These are phyloP conservation scores for Anadara kagoshimensis DNA, from an alignment of 1,140 invertebrate species.

Conservation along the genomic window DNA sequence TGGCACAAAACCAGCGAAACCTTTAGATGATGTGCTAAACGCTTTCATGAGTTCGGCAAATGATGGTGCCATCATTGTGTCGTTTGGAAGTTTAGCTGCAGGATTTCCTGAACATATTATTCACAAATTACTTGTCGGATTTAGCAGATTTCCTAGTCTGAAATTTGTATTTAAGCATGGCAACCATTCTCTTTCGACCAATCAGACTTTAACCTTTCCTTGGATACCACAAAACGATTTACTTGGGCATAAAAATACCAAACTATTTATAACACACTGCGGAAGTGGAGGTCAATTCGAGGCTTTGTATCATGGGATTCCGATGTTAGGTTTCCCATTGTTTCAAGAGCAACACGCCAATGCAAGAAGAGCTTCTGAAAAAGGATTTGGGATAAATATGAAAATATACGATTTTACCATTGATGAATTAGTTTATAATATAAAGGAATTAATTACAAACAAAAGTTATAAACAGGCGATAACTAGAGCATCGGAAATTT, in stretches of 20 bases:
- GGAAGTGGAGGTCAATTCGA: conserved; percentile 54
- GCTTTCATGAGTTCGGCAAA: conserved; percentile 39
- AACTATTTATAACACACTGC: conserved; percentile 56
- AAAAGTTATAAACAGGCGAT: conserved; percentile 41
- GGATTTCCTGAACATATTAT: conserved; percentile 23
- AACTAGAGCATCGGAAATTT: conserved; percentile 46
- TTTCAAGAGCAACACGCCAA: conserved; percentile 74
- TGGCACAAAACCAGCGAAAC: conserved; percentile 17
- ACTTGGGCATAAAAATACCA: conserved; percentile 77
- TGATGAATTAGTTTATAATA: conserved; percentile 52
- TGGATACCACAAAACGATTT: conserved; percentile 61
- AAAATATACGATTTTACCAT: conserved; percentile 55
- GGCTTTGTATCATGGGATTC: conserved; percentile 53
- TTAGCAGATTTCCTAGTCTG: conserved; percentile 20
- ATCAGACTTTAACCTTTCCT: conserved; percentile 32
- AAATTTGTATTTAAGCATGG: conserved; percentile 36
- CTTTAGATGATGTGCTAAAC: conserved; percentile 26
- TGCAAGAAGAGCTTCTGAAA: conserved; percentile 60
- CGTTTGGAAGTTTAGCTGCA: conserved; percentile 46
- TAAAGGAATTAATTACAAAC: conserved; percentile 46
- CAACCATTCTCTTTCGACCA: conserved; percentile 3
- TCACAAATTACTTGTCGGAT: conserved; percentile 15
- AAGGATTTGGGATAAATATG: conserved; percentile 66
- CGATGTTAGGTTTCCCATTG: conserved; percentile 76
- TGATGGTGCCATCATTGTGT: conserved; percentile 46